Evolutionary conservation across 2,797 vertebrate genomes (phyloP).

Genomic region (Tarsius wallacei): DNA sequence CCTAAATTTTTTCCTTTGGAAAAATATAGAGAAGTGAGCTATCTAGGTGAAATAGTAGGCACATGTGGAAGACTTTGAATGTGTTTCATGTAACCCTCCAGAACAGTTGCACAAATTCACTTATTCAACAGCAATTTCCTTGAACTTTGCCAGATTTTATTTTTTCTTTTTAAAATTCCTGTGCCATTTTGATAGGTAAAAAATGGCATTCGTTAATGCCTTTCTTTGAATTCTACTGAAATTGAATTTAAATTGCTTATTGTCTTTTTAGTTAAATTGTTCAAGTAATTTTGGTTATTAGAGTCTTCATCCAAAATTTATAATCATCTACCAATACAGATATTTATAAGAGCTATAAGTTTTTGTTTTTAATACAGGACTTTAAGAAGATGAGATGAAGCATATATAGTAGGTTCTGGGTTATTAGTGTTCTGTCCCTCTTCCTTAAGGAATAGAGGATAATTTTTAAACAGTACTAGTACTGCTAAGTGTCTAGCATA

Average conservation of each 20-base stretch:
- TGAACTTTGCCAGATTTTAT: conserved; percentile 37
- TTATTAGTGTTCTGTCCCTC: conserved; percentile 34
- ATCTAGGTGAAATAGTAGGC: background rate
- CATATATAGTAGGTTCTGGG: background rate
- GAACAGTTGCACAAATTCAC: background rate
- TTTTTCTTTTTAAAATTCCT: conserved; percentile 44
- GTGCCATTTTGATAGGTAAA: conserved; percentile 16
- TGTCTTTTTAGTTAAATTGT: conserved; percentile 47
- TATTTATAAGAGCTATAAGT: conserved; percentile 7
- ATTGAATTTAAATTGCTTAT: conserved; percentile 23
- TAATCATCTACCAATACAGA: background rate
- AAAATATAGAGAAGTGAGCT: conserved; percentile 22
- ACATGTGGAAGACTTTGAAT: background rate
- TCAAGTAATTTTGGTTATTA: conserved; percentile 5
- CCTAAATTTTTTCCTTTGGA: conserved; percentile 48
- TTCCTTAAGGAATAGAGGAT: background rate
- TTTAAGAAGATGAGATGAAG: conserved; percentile 40
- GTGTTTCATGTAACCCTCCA: background rate
- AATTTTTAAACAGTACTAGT: background rate
- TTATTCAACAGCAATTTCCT: conserved; percentile 1
- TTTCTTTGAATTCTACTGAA: conserved; percentile 62
- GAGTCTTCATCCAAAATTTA: conserved; percentile 44
- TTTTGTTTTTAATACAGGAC: conserved; percentile 57
- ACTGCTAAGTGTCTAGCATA: background rate
- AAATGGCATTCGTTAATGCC: conserved; percentile 30